Percentiles rank a stretch among this genome's conserved stretches.
Conservation (phyloP, 2,797 vertebrate genomes). For the Protosalanx chinensis region DNA sequence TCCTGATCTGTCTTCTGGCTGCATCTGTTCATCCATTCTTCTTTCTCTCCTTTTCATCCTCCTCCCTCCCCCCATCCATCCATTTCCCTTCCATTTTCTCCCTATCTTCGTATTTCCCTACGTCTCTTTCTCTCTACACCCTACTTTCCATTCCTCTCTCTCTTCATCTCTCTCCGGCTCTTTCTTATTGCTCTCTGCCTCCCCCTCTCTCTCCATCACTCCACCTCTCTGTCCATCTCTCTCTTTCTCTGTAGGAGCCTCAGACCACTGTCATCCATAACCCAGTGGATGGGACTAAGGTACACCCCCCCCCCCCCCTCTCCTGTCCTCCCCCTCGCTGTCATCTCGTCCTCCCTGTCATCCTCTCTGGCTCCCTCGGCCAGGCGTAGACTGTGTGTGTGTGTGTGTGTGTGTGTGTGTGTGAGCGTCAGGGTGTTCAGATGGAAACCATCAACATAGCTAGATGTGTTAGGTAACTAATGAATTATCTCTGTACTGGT, state of each 20-base stretch:
- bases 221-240: conserved; percentile 4
- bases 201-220: conserved; percentile 3
- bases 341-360: conserved; percentile 18
- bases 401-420: too few species aligned
- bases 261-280: conserved; percentile 99
- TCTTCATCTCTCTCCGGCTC: conserved; percentile 5
- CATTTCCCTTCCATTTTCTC: background rate
- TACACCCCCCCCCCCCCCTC: background rate
- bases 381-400: too few species aligned
- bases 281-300: conserved; percentile 91
- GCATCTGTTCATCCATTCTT: background rate
- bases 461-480: too few species aligned
- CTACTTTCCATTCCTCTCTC: background rate
- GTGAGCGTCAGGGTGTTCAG: too few species aligned
- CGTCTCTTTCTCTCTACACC: conserved; percentile 25
- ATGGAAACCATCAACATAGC: too few species aligned
- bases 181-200: conserved; percentile 34
- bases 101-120: background rate
- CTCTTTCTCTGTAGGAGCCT: conserved; percentile 76
- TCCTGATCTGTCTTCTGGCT: too few species aligned
- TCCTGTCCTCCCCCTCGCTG: background rate
- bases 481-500: too few species aligned
- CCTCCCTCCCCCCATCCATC: conserved; percentile 29
- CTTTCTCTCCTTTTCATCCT: conserved; percentile 34
- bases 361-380: conserved; percentile 25